Evolutionary conservation across 37 sponge, comb jelly and placozoan genomes (phyloP), one percentile per base, ranked within the genome.

Genomic region (Halichondria panicea): DNA sequence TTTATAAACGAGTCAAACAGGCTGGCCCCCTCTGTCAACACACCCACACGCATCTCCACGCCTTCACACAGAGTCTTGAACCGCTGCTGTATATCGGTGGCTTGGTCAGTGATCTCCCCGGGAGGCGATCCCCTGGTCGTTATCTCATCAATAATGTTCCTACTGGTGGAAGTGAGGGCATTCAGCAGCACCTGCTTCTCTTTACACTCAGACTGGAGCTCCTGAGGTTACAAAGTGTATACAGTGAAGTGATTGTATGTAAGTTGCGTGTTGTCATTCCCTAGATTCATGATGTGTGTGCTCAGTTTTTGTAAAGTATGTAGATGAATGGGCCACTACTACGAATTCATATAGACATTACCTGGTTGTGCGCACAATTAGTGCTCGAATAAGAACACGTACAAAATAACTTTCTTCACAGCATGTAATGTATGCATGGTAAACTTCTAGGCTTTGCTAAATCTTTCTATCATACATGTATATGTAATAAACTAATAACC

Each of bases 71-170:
- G 63, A 32, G 18, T 37, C 72, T 81, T 72, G 72, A 53, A 71
- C 63, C 63, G 59, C 33, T 30, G 11, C 45, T 40, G 37, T 28
- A 62, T 39, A 36, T 40, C 42, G 0, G 57, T 2, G 32, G 69
- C 24, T 28, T 64, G 63, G 25, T 58, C 68, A 0, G 78, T 22
- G 9, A 65, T 55, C 37, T 66, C 56, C 22, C 55, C 9, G 34
- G 54, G 55, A 31, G 34, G 9, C 24, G 33, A 21, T 21, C 60
- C 70, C 32, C 58, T 79, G 22, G 68, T 46, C 34, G 42, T 40
- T 53, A 81, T 71, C 53, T 81, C 72, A 6, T 71, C 71, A 37
- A 71, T 11, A 31, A 81, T 59, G 64, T 38, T 71, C 63, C 61
- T 25, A 18, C 52, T 48, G 33, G 64, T 71, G 48, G 71, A 25